Conservation (phyloP, 2,888 invertebrate species). For the Tiliacea citrago region DNA sequence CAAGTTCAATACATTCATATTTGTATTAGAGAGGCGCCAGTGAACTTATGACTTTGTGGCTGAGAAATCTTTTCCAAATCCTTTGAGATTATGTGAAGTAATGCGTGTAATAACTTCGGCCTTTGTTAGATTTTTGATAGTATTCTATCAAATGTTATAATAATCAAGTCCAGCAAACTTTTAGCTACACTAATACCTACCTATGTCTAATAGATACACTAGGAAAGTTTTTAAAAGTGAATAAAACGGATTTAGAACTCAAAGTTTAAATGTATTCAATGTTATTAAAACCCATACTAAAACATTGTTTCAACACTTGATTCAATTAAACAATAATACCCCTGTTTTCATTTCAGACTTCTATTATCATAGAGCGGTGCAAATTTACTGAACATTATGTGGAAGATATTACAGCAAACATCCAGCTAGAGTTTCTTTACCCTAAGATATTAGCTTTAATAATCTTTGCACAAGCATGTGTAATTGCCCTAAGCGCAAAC, state of each 20-base stretch:
- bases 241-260: not conserved
- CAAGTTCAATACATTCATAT: slow-evolving; percentile 26
- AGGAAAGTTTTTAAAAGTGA: not conserved
- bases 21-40: slow-evolving; percentile 10
- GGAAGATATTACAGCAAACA: slow-evolving; percentile 24
- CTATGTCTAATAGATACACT: not conserved
- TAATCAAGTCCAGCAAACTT: slow-evolving; percentile 9
- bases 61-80: slow-evolving; percentile 32
- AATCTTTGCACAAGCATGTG: slow-evolving; percentile 39
- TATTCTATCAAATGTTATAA: slow-evolving; percentile 19
- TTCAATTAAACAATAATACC: slow-evolving; percentile 18
- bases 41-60: slow-evolving; percentile 11
- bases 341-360: slow-evolving; percentile 18
- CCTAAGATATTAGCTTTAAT: slow-evolving; percentile 37
- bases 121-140: slow-evolving; percentile 23
- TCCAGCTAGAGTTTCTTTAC: slow-evolving; percentile 44
- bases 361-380: slow-evolving; percentile 1
- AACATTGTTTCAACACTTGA: not conserved
- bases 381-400: slow-evolving; percentile 22
- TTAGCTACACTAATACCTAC: not conserved
- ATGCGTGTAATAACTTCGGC: slow-evolving; percentile 36
- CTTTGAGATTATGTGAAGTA: slow-evolving; percentile 40
- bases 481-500: slow-evolving; percentile 41
- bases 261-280: not conserved
- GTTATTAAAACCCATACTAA: not conserved